A percentile compares a stretch with the other conserved stretches of the same genome.
Conservation (phyloP, 2,888 invertebrate species). For the Catocala fraxini region DNA sequence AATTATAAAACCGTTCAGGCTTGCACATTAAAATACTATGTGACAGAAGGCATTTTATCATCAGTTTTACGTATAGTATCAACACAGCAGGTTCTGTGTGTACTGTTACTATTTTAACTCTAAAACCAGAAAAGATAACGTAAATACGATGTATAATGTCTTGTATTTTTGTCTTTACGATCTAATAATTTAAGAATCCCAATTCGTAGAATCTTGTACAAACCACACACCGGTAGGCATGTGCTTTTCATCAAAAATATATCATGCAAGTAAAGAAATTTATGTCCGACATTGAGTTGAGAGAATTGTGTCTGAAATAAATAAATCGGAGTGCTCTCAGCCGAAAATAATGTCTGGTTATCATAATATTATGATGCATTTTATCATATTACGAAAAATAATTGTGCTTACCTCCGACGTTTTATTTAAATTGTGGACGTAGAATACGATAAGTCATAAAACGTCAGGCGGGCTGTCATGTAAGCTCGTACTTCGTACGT, state of each 20-base stretch:
- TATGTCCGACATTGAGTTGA: constrained; percentile 25
- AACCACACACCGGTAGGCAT: constrained; percentile 34
- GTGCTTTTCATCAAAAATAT: constrained; percentile 44
- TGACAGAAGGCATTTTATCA: constrained; percentile 9
- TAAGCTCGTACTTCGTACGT: constrained; percentile 15
- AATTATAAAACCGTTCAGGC: not conserved
- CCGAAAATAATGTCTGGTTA: constrained; percentile 29
- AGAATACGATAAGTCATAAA: constrained; percentile 28
- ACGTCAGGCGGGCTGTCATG: constrained; percentile 28
- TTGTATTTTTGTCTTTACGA: constrained; percentile 51
- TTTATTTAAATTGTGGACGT: constrained; percentile 26
- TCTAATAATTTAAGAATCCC: constrained; percentile 40
- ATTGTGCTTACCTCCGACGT: constrained; percentile 21
- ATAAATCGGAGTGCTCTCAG: constrained; percentile 35
- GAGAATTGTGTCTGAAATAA: constrained; percentile 29
- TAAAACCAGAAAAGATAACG: constrained; percentile 38
- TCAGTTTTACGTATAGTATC: constrained; percentile 4
- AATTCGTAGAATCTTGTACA: constrained; percentile 35
- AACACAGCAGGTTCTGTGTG: constrained; percentile 29
- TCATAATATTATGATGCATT: constrained; percentile 43
- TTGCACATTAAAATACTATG: not conserved
- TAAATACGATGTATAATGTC: constrained; percentile 46
- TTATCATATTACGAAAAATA: constrained; percentile 17
- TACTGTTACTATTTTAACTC: constrained; percentile 38
- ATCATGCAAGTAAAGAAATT: constrained; percentile 38